phyloP scores from a whole-genome alignment of 2,888 invertebrate genomes.

The Ichneumoninae sp. region DNA sequence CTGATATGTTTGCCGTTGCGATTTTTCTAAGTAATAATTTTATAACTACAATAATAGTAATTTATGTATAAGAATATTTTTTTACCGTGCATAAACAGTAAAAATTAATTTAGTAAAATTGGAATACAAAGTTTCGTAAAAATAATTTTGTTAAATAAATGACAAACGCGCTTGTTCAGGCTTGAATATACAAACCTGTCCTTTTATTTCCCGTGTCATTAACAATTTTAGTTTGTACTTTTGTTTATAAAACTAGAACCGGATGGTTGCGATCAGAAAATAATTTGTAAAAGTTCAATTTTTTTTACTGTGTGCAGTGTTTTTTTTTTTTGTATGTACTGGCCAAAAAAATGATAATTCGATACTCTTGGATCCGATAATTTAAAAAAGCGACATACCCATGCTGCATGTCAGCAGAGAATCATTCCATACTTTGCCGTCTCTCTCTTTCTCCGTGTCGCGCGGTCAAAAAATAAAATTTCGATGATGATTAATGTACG shows the following conservation, averaged over 20 bases:
- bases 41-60: not conserved
- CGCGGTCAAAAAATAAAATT: conserved; percentile 44
- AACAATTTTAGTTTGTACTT: too few relatives aligned
- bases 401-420: conserved; percentile 6
- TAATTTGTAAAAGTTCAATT: too few relatives aligned
- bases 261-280: too few relatives aligned
- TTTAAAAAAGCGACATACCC: conserved; percentile 26
- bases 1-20: not conserved
- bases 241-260: too few relatives aligned
- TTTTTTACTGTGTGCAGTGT: not conserved
- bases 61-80: not conserved
- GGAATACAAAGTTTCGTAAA: too few relatives aligned
- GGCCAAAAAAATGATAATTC: conserved; percentile 16
- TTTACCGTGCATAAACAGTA: not conserved
- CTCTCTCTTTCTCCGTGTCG: conserved; percentile 18
- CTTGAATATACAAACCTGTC: too few relatives aligned
- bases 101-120: too few relatives aligned
- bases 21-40: conserved; percentile 3
- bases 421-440: conserved; percentile 27
- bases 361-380: conserved; percentile 40
- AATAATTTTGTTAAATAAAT: too few relatives aligned
- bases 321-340: conserved; percentile 1
- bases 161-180: too few relatives aligned
- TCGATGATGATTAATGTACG: conserved; percentile 64
- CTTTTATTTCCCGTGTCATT: too few relatives aligned